Conservation (phyloP, 1,140 invertebrate species). For the Matsumurasca onukii region DNA sequence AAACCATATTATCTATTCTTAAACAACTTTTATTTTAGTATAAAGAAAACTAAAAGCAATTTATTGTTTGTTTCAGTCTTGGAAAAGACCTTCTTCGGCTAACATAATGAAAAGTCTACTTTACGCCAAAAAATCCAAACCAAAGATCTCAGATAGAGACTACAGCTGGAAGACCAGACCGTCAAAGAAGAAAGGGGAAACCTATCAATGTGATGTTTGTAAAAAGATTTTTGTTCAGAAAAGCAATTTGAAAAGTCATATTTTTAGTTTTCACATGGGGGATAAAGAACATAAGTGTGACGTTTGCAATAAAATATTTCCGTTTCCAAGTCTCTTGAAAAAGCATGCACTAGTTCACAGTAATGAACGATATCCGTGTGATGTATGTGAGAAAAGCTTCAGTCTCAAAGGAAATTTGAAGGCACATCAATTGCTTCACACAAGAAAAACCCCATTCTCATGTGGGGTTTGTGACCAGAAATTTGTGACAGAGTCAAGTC, state of each 20-base stretch:
- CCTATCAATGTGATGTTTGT: slow-evolving; percentile 17
- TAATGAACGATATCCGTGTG: slow-evolving; percentile 21
- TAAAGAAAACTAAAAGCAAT: no score
- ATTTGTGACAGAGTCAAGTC: slow-evolving; percentile 14
- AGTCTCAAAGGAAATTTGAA: slow-evolving; percentile 9
- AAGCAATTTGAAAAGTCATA: slow-evolving; percentile 14
- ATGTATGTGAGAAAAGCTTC: slow-evolving; percentile 23
- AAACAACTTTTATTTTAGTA: no score
- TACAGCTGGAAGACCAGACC: slow-evolving; percentile 16
- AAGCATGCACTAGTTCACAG: slow-evolving; percentile 1
- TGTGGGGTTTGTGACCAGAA: slow-evolving; percentile 20
- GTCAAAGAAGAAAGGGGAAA: slow-evolving; percentile 1
- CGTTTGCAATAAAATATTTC: neutral
- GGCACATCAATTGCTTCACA: slow-evolving; percentile 4
- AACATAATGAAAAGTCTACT: slow-evolving; percentile 21
- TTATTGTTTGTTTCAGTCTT: slow-evolving; percentile 2
- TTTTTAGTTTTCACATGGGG: slow-evolving; percentile 10
- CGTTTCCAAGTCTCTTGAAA: neutral
- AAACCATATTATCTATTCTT: no score
- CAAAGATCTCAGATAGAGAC: neutral
- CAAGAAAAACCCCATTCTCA: neutral
- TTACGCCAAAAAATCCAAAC: slow-evolving; percentile 14
- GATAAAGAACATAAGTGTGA: slow-evolving; percentile 15
- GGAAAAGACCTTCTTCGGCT: slow-evolving; percentile 1
- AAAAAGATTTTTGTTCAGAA: slow-evolving; percentile 17